These are phyloP conservation scores for Leptopilina drosophilae DNA, from an alignment of 2,888 invertebrate species.

Conservation along the genomic window DNA sequence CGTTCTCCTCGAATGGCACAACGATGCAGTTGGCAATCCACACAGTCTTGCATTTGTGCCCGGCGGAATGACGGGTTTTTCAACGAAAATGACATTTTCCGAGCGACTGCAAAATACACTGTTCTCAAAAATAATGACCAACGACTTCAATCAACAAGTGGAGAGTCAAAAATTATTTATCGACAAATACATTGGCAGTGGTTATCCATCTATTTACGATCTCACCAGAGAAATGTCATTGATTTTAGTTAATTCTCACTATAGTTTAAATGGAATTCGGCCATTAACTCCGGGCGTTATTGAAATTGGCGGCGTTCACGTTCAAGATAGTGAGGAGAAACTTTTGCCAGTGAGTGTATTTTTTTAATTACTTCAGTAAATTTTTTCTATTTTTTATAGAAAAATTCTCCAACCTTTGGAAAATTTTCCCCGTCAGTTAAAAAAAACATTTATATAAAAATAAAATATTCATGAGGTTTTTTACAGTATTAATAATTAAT, in stretches of 20 bases:
- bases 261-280: constrained; percentile 78
- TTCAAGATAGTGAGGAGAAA: constrained; percentile 55
- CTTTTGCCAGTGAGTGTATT: constrained; percentile 55
- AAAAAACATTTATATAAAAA: too few species aligned
- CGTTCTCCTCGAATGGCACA: constrained; percentile 55
- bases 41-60: constrained; percentile 56
- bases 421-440: too few species aligned
- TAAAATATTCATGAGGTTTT: too few species aligned
- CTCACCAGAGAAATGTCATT: constrained; percentile 68
- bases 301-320: constrained; percentile 80
- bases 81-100: constrained; percentile 46
- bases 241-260: constrained; percentile 79
- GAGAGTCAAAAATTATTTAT: constrained; percentile 54
- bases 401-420: too few species aligned
- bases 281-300: constrained; percentile 78
- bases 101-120: constrained; percentile 48
- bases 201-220: constrained; percentile 54
- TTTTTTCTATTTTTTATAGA: too few species aligned
- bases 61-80: constrained; percentile 15
- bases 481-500: too few species aligned
- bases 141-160: constrained; percentile 49
- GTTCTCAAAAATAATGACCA: neutral
- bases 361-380: too few species aligned
- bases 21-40: constrained; percentile 57
- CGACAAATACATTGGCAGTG: constrained; percentile 61